Conservation (phyloP, 2,888 invertebrate genomes). For the Drosophila borborema region DNA sequence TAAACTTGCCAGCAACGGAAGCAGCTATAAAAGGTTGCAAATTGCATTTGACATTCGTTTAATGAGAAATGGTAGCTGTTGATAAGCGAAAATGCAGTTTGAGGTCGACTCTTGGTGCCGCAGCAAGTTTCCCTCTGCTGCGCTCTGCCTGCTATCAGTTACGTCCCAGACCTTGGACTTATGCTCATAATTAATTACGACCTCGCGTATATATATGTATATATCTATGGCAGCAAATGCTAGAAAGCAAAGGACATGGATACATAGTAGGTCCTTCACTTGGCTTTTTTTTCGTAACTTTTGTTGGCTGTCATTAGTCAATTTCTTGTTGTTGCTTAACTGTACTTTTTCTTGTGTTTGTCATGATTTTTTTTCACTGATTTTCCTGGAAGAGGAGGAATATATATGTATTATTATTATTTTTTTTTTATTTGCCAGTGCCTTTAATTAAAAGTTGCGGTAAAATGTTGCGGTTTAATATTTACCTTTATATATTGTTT, state of each 20-base stretch:
- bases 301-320: slow-evolving; percentile 47
- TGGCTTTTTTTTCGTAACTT: slow-evolving; percentile 20
- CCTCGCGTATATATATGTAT: slow-evolving; percentile 11
- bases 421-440: not conserved
- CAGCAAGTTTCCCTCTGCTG: slow-evolving; percentile 13
- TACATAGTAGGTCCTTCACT: slow-evolving; percentile 3
- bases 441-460: slow-evolving; percentile 69
- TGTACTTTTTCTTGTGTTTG: slow-evolving; percentile 17
- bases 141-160: slow-evolving; percentile 43
- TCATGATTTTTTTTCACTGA: slow-evolving; percentile 7
- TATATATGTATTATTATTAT: not conserved
- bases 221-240: slow-evolving; percentile 13
- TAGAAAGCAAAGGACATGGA: not conserved
- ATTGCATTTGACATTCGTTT: slow-evolving; percentile 38
- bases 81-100: slow-evolving; percentile 49
- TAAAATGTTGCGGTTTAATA: slow-evolving; percentile 46
- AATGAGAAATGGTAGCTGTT: slow-evolving; percentile 43
- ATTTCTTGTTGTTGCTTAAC: slow-evolving; percentile 21
- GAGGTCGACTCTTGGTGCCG: slow-evolving; percentile 9
- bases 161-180: slow-evolving; percentile 40
- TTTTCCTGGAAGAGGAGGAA: too few species aligned
- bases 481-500: slow-evolving; percentile 22
- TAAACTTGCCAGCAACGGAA: slow-evolving; percentile 5
- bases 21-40: slow-evolving; percentile 23
- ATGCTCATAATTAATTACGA: slow-evolving; percentile 60